Percentiles rank a stretch among this genome's conserved stretches.
These are phyloP conservation scores for Xenops minutus DNA, from an alignment of 2,797 vertebrate genomes.

Conservation along the genomic window DNA sequence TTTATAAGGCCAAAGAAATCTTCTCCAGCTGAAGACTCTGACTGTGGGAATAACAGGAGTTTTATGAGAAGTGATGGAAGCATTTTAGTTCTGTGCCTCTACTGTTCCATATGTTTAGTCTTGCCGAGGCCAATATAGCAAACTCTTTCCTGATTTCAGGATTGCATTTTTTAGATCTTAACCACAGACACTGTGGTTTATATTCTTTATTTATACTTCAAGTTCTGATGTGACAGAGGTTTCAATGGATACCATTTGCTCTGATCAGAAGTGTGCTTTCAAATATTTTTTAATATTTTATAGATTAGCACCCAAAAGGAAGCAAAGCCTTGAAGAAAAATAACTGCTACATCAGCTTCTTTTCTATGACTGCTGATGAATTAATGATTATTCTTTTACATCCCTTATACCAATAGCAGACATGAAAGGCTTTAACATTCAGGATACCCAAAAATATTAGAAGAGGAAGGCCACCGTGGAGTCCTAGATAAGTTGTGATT, in stretches of 20 bases:
- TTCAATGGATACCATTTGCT: neutral
- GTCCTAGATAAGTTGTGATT: neutral
- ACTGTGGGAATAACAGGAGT: neutral
- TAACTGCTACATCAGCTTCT: neutral
- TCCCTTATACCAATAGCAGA: neutral
- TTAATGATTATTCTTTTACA: constrained; percentile 24
- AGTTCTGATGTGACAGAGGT: neutral
- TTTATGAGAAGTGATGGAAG: neutral
- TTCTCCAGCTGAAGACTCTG: neutral
- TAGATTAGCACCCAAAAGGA: neutral
- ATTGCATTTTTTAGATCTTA: neutral
- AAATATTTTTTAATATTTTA: constrained; percentile 51
- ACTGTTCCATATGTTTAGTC: neutral
- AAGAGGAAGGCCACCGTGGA: neutral
- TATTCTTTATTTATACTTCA: neutral
- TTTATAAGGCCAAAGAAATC: neutral
- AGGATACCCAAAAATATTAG: neutral
- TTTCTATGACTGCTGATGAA: constrained; percentile 12
- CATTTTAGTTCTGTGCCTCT: neutral
- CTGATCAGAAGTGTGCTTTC: neutral
- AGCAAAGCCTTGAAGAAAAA: neutral
- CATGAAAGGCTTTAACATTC: neutral
- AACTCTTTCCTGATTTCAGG: neutral
- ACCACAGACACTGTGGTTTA: neutral
- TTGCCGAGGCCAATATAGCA: neutral